These are phyloP conservation scores for Melanocharis versteri DNA, from an alignment of 2,113 vertebrate genomes.

Conservation along the genomic window DNA sequence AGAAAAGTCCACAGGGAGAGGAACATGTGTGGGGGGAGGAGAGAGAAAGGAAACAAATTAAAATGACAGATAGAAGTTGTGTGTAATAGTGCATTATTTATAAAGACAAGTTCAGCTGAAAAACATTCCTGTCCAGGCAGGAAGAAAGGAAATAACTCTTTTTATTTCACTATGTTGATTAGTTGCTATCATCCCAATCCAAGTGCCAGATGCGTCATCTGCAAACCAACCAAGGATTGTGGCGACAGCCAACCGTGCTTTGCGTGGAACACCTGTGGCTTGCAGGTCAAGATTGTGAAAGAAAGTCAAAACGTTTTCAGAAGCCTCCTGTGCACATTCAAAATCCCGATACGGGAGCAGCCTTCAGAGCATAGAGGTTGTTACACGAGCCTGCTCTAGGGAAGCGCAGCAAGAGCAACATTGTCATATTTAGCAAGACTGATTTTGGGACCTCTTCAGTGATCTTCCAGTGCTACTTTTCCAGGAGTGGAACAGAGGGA, in stretches of 20 bases:
- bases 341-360: neutral
- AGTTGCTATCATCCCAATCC: neutral
- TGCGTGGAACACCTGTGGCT: neutral
- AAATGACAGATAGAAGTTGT: constrained; percentile 42
- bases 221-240: neutral
- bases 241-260: neutral
- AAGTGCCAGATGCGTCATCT: neutral
- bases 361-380: neutral
- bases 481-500: neutral
- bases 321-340: neutral
- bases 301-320: neutral
- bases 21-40: neutral
- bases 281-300: neutral
- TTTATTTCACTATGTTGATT: neutral
- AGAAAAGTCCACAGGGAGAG: neutral
- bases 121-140: constrained; percentile 26
- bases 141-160: constrained; percentile 9
- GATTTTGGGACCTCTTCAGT: neutral
- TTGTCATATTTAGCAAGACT: neutral
- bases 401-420: neutral
- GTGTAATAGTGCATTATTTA: constrained; percentile 56
- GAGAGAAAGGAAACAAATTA: constrained; percentile 39
- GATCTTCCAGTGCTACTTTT: neutral
- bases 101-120: constrained; percentile 50
- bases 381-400: neutral